Evolutionary conservation across 2,888 invertebrate genomes (phyloP), one percentile per base, ranked within the genome.

Genomic region (Cataglyphis albicans): DNA sequence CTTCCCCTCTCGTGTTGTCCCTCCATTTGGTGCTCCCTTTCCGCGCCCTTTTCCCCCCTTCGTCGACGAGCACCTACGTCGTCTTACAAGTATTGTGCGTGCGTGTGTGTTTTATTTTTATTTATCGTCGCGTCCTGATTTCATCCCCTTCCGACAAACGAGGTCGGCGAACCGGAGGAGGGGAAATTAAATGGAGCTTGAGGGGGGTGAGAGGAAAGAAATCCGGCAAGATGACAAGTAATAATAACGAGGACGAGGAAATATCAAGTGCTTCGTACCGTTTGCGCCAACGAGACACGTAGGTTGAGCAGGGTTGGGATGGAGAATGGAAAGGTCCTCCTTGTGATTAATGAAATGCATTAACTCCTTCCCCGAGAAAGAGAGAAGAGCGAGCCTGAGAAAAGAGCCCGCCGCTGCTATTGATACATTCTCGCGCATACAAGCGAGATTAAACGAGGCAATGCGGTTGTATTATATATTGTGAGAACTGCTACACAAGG

Each of bases 331-430:
- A 63, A 72, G 86, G 70, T 80, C 75, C 86, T 87, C 84, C 44
- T 76, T 67, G 89, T 93, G 93, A 93, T 92, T 93, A 92, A 93
- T 93, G 93, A 92, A 92, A 90, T 89, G 88, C 92, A 92, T 92
- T 92, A 92, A 92, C 91, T 90, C 84, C 73, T 86, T 84, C 80
- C 29, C 21, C 57, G 63, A 32, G 74, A 64, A 72, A 72, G 73
- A 55, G 52, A 52, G 61, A 75, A 38, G 76, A 59, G 52, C n/a
- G 67, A 76, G 65, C 61, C 61, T 86, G 89, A 86, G 89, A 84
- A 84, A 83, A 70, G 84, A 70, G 41, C 41, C 59, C 52, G 70
- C 12, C 52, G n/a, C n/a, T 29, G 76, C 76, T 41, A 76, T 76
- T 76, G 76, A 67, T 67, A 76, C 55, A 15, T 76, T 55, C 64